phyloP scores from a whole-genome alignment of 1,140 invertebrate genomes.

The Pissodes strobi region DNA sequence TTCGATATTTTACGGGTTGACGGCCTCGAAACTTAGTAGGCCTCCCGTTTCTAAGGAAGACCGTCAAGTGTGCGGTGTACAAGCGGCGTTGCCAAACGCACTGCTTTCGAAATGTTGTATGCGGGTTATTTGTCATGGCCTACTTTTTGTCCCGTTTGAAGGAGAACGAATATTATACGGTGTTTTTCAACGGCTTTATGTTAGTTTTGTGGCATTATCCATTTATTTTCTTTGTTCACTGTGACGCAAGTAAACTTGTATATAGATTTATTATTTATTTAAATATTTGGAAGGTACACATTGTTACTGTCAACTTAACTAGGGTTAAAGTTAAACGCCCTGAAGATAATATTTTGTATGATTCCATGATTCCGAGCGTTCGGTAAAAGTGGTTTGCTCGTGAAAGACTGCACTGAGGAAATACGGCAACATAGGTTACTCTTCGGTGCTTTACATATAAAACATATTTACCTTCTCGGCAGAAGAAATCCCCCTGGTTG shows the following conservation, averaged over 20 bases:
- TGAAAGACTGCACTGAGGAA: conserved; percentile 6
- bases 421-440: conserved; percentile 8
- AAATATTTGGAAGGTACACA: too few relatives aligned
- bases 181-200: conserved; percentile 5
- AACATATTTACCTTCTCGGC: too few relatives aligned
- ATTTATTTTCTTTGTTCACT: too few relatives aligned
- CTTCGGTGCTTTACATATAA: too few relatives aligned
- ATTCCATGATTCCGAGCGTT: not conserved
- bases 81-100: conserved; percentile 14
- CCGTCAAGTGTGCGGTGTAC: conserved; percentile 26
- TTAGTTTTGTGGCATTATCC: not conserved
- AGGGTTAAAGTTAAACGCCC: too few relatives aligned
- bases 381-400: conserved; percentile 3
- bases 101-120: conserved; percentile 33
- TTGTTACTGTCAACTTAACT: too few relatives aligned
- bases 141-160: conserved; percentile 24
- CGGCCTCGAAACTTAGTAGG: conserved; percentile 34
- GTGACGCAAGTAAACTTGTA: too few relatives aligned
- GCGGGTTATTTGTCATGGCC: conserved; percentile 34
- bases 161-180: conserved; percentile 14
- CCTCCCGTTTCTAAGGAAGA: conserved; percentile 32
- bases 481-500: too few relatives aligned
- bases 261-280: too few relatives aligned
- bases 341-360: too few relatives aligned
- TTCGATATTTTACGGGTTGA: conserved; percentile 28